Percentiles rank a stretch among this genome's conserved stretches.
phyloP scores from a whole-genome alignment of 2,888 invertebrate genomes.

The Eulithis prunata region DNA sequence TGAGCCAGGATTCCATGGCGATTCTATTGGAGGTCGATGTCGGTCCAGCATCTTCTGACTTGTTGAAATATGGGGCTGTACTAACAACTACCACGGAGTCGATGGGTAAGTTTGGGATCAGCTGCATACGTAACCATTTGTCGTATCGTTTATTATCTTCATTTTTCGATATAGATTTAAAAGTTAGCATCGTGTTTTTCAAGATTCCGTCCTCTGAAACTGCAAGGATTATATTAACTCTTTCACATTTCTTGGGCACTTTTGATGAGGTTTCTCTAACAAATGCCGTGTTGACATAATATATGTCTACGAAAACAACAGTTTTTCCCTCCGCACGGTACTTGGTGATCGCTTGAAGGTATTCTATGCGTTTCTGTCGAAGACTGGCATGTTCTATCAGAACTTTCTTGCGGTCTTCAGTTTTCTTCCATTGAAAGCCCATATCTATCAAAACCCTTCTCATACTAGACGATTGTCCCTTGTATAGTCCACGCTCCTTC shows the following conservation, averaged over 20 bases:
- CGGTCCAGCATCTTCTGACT: slow-evolving; percentile 16
- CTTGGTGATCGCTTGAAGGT: slow-evolving; percentile 15
- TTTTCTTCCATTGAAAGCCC: slow-evolving; percentile 25
- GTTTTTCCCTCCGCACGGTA: slow-evolving; percentile 17
- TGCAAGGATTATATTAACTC: slow-evolving; percentile 12
- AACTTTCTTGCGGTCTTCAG: slow-evolving; percentile 13
- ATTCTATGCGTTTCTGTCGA: slow-evolving; percentile 26
- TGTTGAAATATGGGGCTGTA: slow-evolving; percentile 17
- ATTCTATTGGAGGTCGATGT: slow-evolving; percentile 21
- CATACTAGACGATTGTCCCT: slow-evolving; percentile 21
- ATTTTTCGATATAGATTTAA: slow-evolving; percentile 9
- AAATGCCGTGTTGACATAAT: background rate
- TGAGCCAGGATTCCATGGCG: slow-evolving; percentile 28
- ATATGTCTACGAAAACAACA: slow-evolving; percentile 14
- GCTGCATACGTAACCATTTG: slow-evolving; percentile 16
- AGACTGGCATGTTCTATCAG: slow-evolving; percentile 16
- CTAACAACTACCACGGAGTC: slow-evolving; percentile 18
- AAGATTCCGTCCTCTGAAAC: slow-evolving; percentile 11
- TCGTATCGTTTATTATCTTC: slow-evolving; percentile 24
- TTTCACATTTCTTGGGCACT: slow-evolving; percentile 5
- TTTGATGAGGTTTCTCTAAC: background rate
- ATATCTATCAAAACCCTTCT: slow-evolving; percentile 11
- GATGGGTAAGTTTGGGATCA: slow-evolving; percentile 21
- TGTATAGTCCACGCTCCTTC: slow-evolving; percentile 3
- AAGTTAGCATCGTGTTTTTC: slow-evolving; percentile 2